A percentile compares a stretch with the other conserved stretches of the same genome.
phyloP scores from a whole-genome alignment of 23 tunicate genomes.

The Corella eumyota region DNA sequence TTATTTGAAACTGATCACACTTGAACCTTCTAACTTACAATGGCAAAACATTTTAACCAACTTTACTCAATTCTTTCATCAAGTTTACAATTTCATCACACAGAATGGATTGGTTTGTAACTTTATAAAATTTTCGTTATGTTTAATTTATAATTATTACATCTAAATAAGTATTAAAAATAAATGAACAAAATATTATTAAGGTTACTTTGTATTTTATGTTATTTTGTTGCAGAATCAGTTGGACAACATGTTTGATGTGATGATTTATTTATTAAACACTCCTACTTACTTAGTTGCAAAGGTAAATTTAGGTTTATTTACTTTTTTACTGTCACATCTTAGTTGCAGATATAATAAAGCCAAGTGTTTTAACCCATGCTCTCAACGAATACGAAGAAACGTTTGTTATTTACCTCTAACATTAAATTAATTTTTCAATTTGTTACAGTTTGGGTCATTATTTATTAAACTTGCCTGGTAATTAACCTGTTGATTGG shows the following conservation, averaged over 20 bases:
- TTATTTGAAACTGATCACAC: constrained; percentile 14
- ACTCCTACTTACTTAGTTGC: not conserved
- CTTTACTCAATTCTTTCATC: constrained; percentile 11
- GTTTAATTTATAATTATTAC: not conserved
- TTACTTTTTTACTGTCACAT: too few relatives aligned
- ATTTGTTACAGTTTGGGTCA: too few relatives aligned
- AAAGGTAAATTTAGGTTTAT: constrained; percentile 22
- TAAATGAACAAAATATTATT: not conserved
- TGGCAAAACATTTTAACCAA: constrained; percentile 14
- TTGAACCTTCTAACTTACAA: constrained; percentile 4
- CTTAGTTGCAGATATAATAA: too few relatives aligned
- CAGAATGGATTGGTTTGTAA: constrained; percentile 2
- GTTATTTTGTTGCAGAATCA: constrained; percentile 4
- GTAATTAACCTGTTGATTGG: too few relatives aligned
- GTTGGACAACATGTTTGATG: constrained; percentile 9
- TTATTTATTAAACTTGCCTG: too few relatives aligned
- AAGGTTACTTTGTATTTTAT: not conserved
- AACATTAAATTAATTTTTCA: too few relatives aligned
- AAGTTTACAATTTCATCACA: constrained; percentile 8
- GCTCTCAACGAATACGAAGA: too few relatives aligned
- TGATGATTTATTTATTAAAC: constrained; percentile 21
- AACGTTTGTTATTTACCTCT: too few relatives aligned
- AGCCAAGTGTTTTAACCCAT: too few relatives aligned
- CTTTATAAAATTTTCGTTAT: not conserved
- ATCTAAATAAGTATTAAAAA: not conserved